Percentiles rank a stretch among this genome's conserved stretches.
Conservation (phyloP, 1,140 invertebrate species). For the Aphaenogaster rudis region DNA sequence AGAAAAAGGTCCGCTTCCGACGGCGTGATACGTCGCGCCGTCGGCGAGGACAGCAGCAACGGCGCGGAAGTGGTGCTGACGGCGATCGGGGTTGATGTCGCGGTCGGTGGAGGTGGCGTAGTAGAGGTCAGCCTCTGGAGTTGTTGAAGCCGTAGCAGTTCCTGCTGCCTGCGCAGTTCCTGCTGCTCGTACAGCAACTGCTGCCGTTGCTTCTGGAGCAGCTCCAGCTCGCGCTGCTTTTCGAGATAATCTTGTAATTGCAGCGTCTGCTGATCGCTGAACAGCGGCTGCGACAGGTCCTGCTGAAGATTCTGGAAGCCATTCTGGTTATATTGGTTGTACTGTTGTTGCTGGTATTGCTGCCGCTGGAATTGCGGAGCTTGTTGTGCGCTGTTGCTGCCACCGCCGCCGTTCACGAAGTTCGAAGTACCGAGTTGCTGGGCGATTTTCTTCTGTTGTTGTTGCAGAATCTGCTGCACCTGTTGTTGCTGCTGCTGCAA, state of each 20-base stretch:
- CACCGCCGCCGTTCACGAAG: slow-evolving; percentile 69
- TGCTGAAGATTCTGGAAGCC: slow-evolving; percentile 84
- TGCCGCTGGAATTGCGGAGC: slow-evolving; percentile 74
- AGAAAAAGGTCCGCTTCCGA: slow-evolving; percentile 84
- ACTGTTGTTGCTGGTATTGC: slow-evolving; percentile 73
- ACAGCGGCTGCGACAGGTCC: slow-evolving; percentile 85
- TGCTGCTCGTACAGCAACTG: slow-evolving; percentile 84
- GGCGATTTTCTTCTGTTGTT: slow-evolving; percentile 84
- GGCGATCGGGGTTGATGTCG: slow-evolving; percentile 11
- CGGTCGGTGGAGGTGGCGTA: slow-evolving; percentile 73
- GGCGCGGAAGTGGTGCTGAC: slow-evolving; percentile 73
- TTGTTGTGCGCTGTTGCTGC: slow-evolving; percentile 69
- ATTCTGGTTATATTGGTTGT: slow-evolving; percentile 79
- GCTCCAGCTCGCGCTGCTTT: slow-evolving; percentile 89
- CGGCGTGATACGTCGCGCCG: slow-evolving; percentile 82
- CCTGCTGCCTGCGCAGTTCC: slow-evolving; percentile 84
- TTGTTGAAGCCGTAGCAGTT: slow-evolving; percentile 84
- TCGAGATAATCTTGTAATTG: slow-evolving; percentile 88
- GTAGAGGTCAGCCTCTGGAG: slow-evolving; percentile 82
- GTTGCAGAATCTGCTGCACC: slow-evolving; percentile 83
- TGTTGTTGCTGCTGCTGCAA: slow-evolving; percentile 76
- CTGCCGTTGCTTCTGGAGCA: slow-evolving; percentile 83
- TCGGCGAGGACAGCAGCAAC: slow-evolving; percentile 79
- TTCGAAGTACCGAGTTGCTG: slow-evolving; percentile 75
- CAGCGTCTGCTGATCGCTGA: slow-evolving; percentile 86